Percentiles rank a stretch among this genome's conserved stretches.
Evolutionary conservation across 2,113 vertebrate species (phyloP).

Genomic region (Gallinago paraguaiae): DNA sequence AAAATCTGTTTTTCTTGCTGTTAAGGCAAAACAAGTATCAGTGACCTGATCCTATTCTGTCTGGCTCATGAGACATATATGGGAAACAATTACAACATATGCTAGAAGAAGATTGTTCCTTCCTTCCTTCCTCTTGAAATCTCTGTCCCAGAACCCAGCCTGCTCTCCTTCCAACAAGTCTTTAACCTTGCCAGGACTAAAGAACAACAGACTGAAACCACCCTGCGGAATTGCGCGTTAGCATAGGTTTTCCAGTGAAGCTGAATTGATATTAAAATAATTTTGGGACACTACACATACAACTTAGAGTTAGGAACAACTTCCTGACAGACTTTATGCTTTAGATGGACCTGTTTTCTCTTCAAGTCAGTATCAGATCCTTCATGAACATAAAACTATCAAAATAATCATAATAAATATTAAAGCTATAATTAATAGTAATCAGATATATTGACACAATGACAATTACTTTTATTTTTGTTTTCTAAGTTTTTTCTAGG

Average conservation of each 20-base stretch:
- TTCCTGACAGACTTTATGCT: neutral
- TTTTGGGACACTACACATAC: neutral
- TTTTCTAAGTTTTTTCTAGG: neutral
- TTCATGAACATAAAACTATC: neutral
- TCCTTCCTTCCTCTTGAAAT: neutral
- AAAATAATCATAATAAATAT: neutral
- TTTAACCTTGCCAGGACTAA: neutral
- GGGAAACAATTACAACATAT: neutral
- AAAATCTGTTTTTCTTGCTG: neutral
- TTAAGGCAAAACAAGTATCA: neutral
- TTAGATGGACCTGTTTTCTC: neutral
- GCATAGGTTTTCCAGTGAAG: neutral
- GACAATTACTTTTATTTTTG: neutral
- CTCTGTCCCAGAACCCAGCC: neutral
- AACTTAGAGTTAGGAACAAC: neutral
- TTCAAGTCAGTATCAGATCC: neutral
- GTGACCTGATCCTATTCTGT: constrained; percentile 17
- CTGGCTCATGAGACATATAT: neutral
- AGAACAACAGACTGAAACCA: neutral
- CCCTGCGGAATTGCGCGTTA: neutral
- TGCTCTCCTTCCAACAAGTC: neutral
- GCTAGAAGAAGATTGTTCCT: neutral
- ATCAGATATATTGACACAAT: neutral
- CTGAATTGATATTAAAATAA: neutral
- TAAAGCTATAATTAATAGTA: neutral